A percentile compares a stretch with the other conserved stretches of the same genome.
Evolutionary conservation across 2,888 invertebrate species (phyloP).

Genomic region (Cryptocephalus primarius): DNA sequence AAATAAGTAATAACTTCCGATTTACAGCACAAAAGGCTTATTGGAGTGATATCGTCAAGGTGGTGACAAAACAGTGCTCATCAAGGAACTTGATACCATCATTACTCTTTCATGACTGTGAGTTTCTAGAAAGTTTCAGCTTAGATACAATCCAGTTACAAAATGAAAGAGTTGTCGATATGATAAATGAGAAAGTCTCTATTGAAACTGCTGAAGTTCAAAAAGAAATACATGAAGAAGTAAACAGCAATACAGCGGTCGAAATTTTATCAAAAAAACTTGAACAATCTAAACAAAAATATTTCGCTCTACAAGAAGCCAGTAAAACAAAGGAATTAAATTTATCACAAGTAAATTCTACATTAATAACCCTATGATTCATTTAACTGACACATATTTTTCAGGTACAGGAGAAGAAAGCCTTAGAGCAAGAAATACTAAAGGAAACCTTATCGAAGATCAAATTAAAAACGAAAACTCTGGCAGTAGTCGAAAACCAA

Average conservation of each 20-base stretch:
- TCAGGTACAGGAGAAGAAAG: slow-evolving; percentile 17
- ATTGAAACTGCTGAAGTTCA: slow-evolving; percentile 4
- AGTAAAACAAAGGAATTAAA: slow-evolving; percentile 14
- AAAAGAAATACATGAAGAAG: slow-evolving; percentile 1
- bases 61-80: slow-evolving; percentile 32
- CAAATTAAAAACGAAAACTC: slow-evolving; percentile 47
- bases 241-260: slow-evolving; percentile 5
- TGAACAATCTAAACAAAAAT: slow-evolving; percentile 27
- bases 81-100: slow-evolving; percentile 30
- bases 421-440: slow-evolving; percentile 36
- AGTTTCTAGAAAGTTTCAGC: slow-evolving; percentile 7
- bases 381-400: slow-evolving; percentile 1
- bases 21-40: slow-evolving; percentile 30
- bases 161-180: slow-evolving; percentile 5
- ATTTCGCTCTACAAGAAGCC: slow-evolving; percentile 20
- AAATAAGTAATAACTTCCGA: not conserved
- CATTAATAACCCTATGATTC: not conserved
- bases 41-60: slow-evolving; percentile 29
- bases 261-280: slow-evolving; percentile 32
- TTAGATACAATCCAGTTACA: slow-evolving; percentile 5
- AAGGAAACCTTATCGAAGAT: slow-evolving; percentile 34
- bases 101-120: slow-evolving; percentile 16
- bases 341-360: slow-evolving; percentile 14
- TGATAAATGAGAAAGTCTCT: slow-evolving; percentile 7
- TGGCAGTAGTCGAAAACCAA: slow-evolving; percentile 53